Percentiles rank a stretch among this genome's conserved stretches.
phyloP scores from a whole-genome alignment of 1,140 invertebrate species.

The Saccostrea glomerata region DNA sequence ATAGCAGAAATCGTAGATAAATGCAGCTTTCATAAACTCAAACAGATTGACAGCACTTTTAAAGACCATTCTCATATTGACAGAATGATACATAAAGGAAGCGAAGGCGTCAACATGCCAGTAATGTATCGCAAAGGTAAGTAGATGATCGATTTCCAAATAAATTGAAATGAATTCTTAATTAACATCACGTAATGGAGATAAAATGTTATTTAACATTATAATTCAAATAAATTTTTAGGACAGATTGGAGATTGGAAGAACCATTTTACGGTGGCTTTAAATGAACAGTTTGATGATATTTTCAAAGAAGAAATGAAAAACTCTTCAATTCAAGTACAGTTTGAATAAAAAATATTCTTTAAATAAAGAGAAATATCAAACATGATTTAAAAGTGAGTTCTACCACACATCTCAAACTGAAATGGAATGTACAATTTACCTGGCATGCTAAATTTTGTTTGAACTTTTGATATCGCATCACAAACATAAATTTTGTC shows the following conservation, averaged over 20 bases:
- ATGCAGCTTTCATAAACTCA: constrained; percentile 53
- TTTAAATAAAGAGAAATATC: not conserved
- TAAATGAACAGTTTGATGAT: constrained; percentile 55
- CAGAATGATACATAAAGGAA: not conserved
- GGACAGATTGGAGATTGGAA: constrained; percentile 61
- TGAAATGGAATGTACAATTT: too few relatives aligned
- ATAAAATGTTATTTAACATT: not conserved
- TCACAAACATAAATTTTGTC: too few relatives aligned
- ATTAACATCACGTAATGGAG: not conserved
- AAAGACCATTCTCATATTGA: constrained; percentile 4
- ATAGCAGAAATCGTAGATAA: constrained; percentile 40
- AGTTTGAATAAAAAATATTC: constrained; percentile 1
- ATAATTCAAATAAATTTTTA: not conserved
- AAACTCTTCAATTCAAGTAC: constrained; percentile 37
- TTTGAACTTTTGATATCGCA: too few relatives aligned
- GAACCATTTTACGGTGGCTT: constrained; percentile 56
- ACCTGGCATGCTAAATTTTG: too few relatives aligned
- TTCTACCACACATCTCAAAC: too few relatives aligned
- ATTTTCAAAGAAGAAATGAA: constrained; percentile 51
- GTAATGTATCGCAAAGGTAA: constrained; percentile 60
- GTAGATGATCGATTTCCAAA: not conserved
- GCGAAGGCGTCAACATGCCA: not conserved
- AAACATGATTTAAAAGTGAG: too few relatives aligned
- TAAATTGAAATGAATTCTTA: not conserved
- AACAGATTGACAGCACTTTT: constrained; percentile 12